Evolutionary conservation across 2,113 vertebrate species (phyloP), one percentile per base, ranked within the genome.

Genomic region (Symphodus melops): DNA sequence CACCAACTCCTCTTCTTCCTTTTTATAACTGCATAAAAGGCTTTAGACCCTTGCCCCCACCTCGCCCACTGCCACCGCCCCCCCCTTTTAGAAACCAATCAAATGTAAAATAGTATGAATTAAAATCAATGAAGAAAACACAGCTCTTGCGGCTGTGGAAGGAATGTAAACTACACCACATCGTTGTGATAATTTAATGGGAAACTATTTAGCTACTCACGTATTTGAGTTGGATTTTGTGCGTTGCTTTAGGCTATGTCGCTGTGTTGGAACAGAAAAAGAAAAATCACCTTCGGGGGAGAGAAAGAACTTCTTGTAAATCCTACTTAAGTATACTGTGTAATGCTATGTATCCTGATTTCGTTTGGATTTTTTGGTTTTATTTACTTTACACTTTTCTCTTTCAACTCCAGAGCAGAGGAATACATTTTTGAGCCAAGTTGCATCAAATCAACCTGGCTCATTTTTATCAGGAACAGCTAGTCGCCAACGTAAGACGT

Each of bases 141-240:
- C 57, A 14, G 89, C 86, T 23, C 49, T 52, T 56, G 76, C 82
- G 51, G 84, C 86, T 61, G 88, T 81, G 60, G 82, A 79, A 76
- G 77, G 93, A 94, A 94, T 94, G 93, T 95, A 94, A 91, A 89
- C 88, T 83, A 86, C 85, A 75, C 74, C 86, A 82, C 84, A 83
- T 77, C 41, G 84, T 93, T 85, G 86, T 90, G 76, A 88, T 90
- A 78, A 92, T 85, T 90, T 92, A 85, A 91, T 82, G 86, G 86
- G 83, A 86, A 87, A 82, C 76, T 90, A 75, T 91, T 87, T 88
- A 89, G 88, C 86, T 85, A 64, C 66, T 78, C 84, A 77, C 42
- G 79, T 76, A 54, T 85, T 86, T 84, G 54, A 83, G 76, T 89
- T 85, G 63, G 65, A 80, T 71, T 85, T 76, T 68, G 70, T 82